Evolutionary conservation across 1,140 invertebrate species (phyloP).

Genomic region (Magallana angulata): DNA sequence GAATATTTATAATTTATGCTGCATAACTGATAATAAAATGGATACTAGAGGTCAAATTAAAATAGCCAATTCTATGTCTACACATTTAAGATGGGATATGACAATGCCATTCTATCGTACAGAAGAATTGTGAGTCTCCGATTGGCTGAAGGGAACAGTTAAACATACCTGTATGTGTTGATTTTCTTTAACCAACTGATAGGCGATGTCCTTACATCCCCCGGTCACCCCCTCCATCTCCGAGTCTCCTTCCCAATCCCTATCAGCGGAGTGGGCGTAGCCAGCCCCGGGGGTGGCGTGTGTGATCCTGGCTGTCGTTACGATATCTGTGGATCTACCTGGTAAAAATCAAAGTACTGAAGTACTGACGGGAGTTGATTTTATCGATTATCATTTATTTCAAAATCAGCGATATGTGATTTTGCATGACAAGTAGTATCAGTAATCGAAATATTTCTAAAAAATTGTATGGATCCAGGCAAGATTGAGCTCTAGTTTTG

Average conservation of each 20-base stretch:
- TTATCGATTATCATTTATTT: no score
- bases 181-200: constrained; percentile 68
- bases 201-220: constrained; percentile 79
- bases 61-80: no score
- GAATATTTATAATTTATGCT: no score
- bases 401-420: no score
- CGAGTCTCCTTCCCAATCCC: constrained; percentile 75
- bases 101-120: no score
- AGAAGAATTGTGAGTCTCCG: neutral
- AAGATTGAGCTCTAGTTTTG: neutral
- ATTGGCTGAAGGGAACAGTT: neutral
- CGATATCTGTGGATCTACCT: constrained; percentile 50
- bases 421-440: no score
- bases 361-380: no score
- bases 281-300: constrained; percentile 55
- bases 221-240: constrained; percentile 53
- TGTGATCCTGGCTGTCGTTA: constrained; percentile 54
- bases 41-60: no score
- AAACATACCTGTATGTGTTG: constrained; percentile 59
- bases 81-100: no score
- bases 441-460: no score
- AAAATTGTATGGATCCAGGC: no score
- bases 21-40: no score
- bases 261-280: constrained; percentile 70
- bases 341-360: neutral